Conservation (phyloP, 2,797 vertebrate species). For the Atherinosoma microstoma region DNA sequence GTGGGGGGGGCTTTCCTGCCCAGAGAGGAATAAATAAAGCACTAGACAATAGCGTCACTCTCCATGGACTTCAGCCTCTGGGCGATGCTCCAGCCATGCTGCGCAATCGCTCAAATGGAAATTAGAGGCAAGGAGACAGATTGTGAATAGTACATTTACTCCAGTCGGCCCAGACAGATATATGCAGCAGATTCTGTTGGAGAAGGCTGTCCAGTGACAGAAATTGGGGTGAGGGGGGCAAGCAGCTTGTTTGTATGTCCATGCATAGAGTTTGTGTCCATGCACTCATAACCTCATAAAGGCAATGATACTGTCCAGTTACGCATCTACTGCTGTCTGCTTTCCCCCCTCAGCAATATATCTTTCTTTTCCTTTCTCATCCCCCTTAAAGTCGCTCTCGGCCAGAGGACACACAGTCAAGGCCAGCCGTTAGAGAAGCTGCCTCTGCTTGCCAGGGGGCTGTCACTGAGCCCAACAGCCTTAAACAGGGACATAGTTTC, state of each 20-base stretch:
- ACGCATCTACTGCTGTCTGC: conserved; percentile 13
- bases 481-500: conserved; percentile 55
- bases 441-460: conserved; percentile 43
- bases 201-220: conserved; percentile 21
- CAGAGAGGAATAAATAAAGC: conserved; percentile 74
- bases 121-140: conserved; percentile 75
- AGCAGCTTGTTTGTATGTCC: conserved; percentile 26
- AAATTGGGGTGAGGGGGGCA: conserved; percentile 58
- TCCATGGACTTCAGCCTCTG: conserved; percentile 66
- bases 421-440: conserved; percentile 42
- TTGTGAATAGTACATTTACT: conserved; percentile 77
- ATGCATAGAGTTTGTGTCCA: conserved; percentile 33
- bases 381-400: conserved; percentile 24
- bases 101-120: conserved; percentile 78
- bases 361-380: conserved; percentile 24
- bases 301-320: conserved; percentile 14
- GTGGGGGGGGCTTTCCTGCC: conserved; percentile 40
- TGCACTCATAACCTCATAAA: conserved; percentile 30
- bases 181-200: conserved; percentile 63
- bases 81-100: conserved; percentile 71
- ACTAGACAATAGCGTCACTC: conserved; percentile 76
- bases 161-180: conserved; percentile 53
- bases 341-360: conserved; percentile 8
- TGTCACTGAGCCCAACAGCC: conserved; percentile 52
- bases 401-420: conserved; percentile 27